Conservation (phyloP, 2,888 invertebrate genomes). For the Galerucella pusilla region DNA sequence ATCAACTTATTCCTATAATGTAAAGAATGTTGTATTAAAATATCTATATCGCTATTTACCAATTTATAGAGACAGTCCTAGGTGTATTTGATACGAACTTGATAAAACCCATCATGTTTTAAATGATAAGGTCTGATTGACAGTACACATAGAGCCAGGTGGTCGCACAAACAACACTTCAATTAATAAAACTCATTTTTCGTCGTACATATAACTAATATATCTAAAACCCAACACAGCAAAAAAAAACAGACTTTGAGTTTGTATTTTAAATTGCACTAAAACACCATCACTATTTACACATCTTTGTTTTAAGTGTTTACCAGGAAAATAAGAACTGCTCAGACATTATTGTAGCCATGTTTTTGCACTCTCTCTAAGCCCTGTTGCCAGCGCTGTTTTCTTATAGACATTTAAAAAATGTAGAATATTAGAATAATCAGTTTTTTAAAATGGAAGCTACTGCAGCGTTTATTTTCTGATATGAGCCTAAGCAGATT, state of each 20-base stretch:
- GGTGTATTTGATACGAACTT: slow-evolving; percentile 51
- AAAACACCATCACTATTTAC: slow-evolving; percentile 25
- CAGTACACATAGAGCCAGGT: slow-evolving; percentile 60
- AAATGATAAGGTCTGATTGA: slow-evolving; percentile 57
- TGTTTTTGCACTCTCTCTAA: slow-evolving; percentile 28
- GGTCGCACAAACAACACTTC: slow-evolving; percentile 58
- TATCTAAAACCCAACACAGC: slow-evolving; percentile 1
- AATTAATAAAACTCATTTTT: slow-evolving; percentile 47
- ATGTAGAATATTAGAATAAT: not conserved
- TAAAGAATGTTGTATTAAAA: slow-evolving; percentile 22
- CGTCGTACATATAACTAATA: not conserved
- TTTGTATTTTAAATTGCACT: slow-evolving; percentile 3
- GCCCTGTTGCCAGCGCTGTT: slow-evolving; percentile 4
- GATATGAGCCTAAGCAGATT: not conserved
- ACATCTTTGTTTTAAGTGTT: slow-evolving; percentile 22
- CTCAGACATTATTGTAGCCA: slow-evolving; percentile 29
- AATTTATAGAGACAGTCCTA: slow-evolving; percentile 56
- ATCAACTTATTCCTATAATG: slow-evolving; percentile 17
- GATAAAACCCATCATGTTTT: slow-evolving; percentile 58
- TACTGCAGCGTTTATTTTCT: not conserved
- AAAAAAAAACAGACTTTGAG: not conserved
- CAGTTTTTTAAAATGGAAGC: not conserved
- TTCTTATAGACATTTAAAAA: slow-evolving; percentile 1
- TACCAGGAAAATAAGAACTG: slow-evolving; percentile 20
- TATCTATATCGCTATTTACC: slow-evolving; percentile 51